Conservation (phyloP, 2,113 vertebrate species). For the Clinocottus analis region DNA sequence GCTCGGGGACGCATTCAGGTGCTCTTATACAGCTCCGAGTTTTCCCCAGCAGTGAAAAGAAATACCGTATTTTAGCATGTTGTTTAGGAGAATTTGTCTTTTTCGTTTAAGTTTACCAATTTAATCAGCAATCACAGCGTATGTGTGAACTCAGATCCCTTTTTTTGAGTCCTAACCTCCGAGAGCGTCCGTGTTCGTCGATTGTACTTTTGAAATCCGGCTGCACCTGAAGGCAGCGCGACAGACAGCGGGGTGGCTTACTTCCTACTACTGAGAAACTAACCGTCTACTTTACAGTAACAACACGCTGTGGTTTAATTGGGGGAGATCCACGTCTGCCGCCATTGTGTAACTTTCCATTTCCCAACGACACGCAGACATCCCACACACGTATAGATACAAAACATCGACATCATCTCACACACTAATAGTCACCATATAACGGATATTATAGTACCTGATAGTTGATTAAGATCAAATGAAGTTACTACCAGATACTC, state of each 20-base stretch:
- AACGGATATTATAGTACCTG: neutral
- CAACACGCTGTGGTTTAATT: neutral
- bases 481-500: neutral
- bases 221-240: neutral
- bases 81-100: fast-evolving
- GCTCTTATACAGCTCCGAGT: constrained; percentile 10
- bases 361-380: neutral
- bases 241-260: constrained; percentile 6
- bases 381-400: neutral
- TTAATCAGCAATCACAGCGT: fast-evolving
- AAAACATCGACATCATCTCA: neutral
- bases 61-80: neutral
- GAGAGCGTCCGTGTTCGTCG: neutral
- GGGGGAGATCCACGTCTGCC: neutral
- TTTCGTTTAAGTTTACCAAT: fast-evolving
- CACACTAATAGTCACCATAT: neutral
- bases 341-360: neutral
- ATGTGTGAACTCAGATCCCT: fast-evolving
- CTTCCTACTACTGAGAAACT: constrained; percentile 37
- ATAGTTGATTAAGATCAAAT: neutral
- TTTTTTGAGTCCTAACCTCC: neutral
- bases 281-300: constrained; percentile 23
- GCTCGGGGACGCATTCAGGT: constrained; percentile 15
- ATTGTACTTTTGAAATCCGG: neutral
- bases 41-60: neutral